Evolutionary conservation across 2,113 vertebrate species (phyloP), one percentile per base, ranked within the genome.

Genomic region (Meleagris gallopavo): DNA sequence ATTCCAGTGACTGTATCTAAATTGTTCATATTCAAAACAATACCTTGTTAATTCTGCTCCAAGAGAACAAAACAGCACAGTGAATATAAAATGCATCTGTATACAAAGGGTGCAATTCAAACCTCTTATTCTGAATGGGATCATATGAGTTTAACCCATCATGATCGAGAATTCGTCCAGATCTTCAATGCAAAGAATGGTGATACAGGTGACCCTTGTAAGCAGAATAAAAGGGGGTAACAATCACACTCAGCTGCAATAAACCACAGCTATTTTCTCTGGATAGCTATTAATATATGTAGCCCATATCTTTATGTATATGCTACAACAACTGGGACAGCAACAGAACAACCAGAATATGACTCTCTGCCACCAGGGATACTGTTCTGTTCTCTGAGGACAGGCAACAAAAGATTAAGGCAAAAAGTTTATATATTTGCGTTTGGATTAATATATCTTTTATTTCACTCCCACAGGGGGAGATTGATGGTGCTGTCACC

Each of bases 41-140:
- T 29, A 27, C 36, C 48, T 29, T 0, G 2, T 24, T 34, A 70
- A 66, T 46, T 57, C 38, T 64, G 22, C 12, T 88, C 2, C 2
- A 52, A 43, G 17, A 57, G 48, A 58, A 64, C 0, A 3, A 81
- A 72, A 20, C 25, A 67, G 41, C 18, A n/a, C 10, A 32, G 20
- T 3, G 24, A 61, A 27, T 10, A 30, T 6, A 11, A 54, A 74
- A 24, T 3, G 0, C 24, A 57, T 40, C 21, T 60, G 6, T 25
- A 27, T 20, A 17, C 20, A 57, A 1, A 4, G 1, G 1, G 43
- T 43, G 36, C 3, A 0, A 50, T 40, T 66, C 24, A 62, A 57
- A 45, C 45, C 29, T 90, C 4, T 5, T 84, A 2, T 45, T 76
- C 24, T 65, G 27, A 19, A 10, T 34, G 57, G 15, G 38, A 29